A percentile compares a stretch with the other conserved stretches of the same genome.
These are phyloP conservation scores for Elanus axillaris DNA, from an alignment of 2,113 vertebrate species.

Conservation along the genomic window DNA sequence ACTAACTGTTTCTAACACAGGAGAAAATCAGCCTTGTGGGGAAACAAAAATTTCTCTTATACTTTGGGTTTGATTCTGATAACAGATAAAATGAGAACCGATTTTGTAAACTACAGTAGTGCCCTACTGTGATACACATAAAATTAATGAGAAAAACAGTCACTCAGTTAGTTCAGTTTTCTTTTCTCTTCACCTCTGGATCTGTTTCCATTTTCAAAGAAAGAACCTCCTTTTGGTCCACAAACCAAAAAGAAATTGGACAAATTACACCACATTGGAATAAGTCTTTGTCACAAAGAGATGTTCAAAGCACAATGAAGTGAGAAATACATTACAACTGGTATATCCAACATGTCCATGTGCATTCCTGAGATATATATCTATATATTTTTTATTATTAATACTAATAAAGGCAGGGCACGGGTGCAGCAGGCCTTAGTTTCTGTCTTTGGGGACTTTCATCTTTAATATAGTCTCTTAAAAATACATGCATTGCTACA, in stretches of 20 bases:
- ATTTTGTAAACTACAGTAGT: background rate
- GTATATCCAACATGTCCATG: background rate
- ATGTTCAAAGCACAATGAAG: background rate
- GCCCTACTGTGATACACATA: rapidly evolving
- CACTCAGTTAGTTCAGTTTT: background rate
- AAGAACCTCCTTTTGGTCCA: background rate
- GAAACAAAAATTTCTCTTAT: background rate
- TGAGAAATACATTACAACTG: background rate
- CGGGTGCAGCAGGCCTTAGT: conserved; percentile 59
- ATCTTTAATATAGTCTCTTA: conserved; percentile 78
- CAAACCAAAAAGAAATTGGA: background rate
- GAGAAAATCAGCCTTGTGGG: background rate
- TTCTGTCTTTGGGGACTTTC: conserved; percentile 71
- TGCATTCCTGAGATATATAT: background rate
- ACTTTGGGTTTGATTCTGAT: background rate
- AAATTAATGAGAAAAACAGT: background rate
- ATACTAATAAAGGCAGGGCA: conserved; percentile 67
- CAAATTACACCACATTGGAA: background rate
- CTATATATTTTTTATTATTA: conserved; percentile 34
- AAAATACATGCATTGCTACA: conserved; percentile 78
- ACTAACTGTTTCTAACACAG: background rate
- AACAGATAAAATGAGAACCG: background rate
- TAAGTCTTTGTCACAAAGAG: background rate
- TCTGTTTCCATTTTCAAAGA: background rate
- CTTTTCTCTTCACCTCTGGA: background rate